These are phyloP conservation scores for Epistrophella euchroma DNA, from an alignment of 2,888 invertebrate species.

Conservation along the genomic window DNA sequence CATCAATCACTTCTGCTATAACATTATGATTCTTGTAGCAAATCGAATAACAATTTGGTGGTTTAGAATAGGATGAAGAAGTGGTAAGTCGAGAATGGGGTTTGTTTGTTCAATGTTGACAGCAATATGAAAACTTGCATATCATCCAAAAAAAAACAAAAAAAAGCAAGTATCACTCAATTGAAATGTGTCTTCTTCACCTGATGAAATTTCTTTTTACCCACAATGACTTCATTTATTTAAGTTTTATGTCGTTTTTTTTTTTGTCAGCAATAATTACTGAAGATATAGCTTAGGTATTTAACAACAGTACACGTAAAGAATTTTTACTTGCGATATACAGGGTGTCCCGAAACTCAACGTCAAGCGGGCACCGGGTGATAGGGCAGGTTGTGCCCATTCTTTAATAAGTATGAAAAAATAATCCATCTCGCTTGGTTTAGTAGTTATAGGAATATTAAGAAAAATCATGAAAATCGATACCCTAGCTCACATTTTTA, in stretches of 20 bases:
- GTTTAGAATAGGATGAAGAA: conserved; percentile 6
- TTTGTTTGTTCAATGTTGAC: conserved; percentile 12
- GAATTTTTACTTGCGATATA: no score
- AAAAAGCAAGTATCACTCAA: not conserved
- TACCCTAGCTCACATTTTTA: no score
- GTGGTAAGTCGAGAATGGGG: not conserved
- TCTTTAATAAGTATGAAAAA: no score
- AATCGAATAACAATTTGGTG: conserved; percentile 59
- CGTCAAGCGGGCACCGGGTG: no score
- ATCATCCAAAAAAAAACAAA: conserved; percentile 1
- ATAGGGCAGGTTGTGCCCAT: no score
- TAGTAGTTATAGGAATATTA: no score
- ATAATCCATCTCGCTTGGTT: no score
- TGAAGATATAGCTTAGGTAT: no score
- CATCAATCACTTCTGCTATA: conserved; percentile 54
- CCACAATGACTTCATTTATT: not conserved
- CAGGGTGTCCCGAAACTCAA: no score
- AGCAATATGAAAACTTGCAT: conserved; percentile 26
- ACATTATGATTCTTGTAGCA: conserved; percentile 45
- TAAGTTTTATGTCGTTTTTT: not conserved
- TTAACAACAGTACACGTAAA: no score
- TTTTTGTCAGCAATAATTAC: no score
- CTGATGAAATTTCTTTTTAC: not conserved
- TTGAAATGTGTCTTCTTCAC: not conserved
- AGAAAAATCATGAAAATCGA: no score